Evolutionary conservation across 1,140 invertebrate species (phyloP).

Genomic region (Macrobrachium rosenbergii): DNA sequence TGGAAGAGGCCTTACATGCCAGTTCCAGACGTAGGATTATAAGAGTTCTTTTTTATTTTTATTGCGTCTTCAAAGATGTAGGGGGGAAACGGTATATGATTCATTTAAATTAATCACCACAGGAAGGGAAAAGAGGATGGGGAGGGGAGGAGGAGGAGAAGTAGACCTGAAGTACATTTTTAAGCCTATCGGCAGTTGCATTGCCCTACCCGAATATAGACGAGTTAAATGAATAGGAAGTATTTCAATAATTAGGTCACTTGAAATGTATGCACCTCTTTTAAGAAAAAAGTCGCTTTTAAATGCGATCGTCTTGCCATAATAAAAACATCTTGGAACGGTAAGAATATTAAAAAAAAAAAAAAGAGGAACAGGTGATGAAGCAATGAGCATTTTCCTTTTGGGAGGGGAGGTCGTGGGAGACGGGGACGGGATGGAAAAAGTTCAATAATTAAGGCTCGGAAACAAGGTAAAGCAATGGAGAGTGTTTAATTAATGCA

Average conservation of each 20-base stretch:
- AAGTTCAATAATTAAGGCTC: background rate
- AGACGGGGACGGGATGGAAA: background rate
- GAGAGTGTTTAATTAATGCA: conserved; percentile 25
- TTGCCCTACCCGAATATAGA: no score
- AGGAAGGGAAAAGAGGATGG: background rate
- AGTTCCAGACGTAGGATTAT: no score
- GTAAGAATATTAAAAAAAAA: background rate
- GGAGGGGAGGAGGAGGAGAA: background rate
- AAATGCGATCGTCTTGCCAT: background rate
- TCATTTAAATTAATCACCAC: no score
- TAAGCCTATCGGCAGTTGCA: no score
- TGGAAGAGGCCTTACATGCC: no score
- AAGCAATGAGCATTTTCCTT: background rate
- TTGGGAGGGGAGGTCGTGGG: background rate
- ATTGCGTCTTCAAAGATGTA: no score
- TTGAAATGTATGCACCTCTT: background rate
- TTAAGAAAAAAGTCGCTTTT: background rate
- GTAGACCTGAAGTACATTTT: no score
- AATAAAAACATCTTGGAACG: background rate
- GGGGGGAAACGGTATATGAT: no score
- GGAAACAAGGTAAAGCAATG: conserved; percentile 13
- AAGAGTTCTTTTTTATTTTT: no score
- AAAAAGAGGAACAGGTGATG: no score
- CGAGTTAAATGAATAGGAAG: no score
- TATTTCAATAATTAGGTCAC: no score